Evolutionary conservation across 2,888 invertebrate genomes (phyloP).

Genomic region (Hanleya hanleyi): DNA sequence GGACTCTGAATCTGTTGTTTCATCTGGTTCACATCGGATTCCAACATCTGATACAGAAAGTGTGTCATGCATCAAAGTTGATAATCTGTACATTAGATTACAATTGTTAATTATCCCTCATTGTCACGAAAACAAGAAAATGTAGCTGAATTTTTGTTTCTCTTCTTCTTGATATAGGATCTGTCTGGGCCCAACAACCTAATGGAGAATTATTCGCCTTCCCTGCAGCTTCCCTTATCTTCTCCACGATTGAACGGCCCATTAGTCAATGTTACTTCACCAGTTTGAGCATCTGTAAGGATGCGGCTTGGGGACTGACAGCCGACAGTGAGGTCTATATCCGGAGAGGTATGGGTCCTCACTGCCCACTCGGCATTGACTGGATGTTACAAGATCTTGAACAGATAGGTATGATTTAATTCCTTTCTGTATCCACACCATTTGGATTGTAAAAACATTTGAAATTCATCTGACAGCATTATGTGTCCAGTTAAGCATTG

Average conservation of each 20-base stretch:
- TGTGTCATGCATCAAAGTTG: too few relatives aligned
- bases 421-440: too few relatives aligned
- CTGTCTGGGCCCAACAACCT: constrained; percentile 73
- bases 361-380: constrained; percentile 71
- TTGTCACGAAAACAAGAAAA: too few relatives aligned
- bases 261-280: constrained; percentile 28
- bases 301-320: constrained; percentile 75
- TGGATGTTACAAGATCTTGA: constrained; percentile 74
- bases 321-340: constrained; percentile 73
- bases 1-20: too few relatives aligned
- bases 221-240: constrained; percentile 52
- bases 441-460: too few relatives aligned
- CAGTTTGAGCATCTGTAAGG: constrained; percentile 71
- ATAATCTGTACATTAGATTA: too few relatives aligned
- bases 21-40: too few relatives aligned
- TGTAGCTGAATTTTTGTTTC: background rate
- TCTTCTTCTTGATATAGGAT: constrained; percentile 56
- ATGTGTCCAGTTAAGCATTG: too few relatives aligned
- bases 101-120: too few relatives aligned
- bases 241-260: constrained; percentile 39
- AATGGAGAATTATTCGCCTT: constrained; percentile 72
- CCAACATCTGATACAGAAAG: too few relatives aligned
- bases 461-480: too few relatives aligned
- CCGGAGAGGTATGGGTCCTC: constrained; percentile 73
- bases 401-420: constrained; percentile 73